These are phyloP conservation scores for Stylophora pistillata DNA, from an alignment of 64 coral and sea anemone genomes.

Conservation along the genomic window DNA sequence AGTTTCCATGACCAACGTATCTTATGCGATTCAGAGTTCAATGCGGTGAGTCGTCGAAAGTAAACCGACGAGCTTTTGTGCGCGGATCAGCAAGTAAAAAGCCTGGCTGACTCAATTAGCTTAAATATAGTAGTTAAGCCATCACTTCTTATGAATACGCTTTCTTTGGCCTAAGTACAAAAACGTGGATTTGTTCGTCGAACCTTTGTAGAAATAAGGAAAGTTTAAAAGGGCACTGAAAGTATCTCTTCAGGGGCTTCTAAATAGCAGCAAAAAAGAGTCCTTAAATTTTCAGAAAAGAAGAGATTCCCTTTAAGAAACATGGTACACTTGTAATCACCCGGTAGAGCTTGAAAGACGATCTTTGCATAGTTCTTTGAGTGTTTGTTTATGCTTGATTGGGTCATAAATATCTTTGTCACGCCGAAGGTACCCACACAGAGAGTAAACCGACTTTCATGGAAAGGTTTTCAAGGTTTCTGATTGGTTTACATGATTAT, in stretches of 20 bases:
- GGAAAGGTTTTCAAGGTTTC: background rate
- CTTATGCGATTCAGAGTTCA: background rate
- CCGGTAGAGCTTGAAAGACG: too few species aligned
- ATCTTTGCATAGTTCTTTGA: background rate
- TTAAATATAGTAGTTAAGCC: background rate
- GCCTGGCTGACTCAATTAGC: slow-evolving; percentile 22
- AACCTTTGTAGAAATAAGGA: too few species aligned
- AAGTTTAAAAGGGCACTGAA: too few species aligned
- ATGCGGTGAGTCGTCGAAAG: background rate
- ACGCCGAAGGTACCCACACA: too few species aligned
- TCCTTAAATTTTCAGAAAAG: too few species aligned
- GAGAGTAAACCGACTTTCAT: background rate
- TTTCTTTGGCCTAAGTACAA: too few species aligned
- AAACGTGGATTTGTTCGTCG: too few species aligned
- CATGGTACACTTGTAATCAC: too few species aligned
- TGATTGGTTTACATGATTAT: background rate
- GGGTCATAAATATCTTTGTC: background rate
- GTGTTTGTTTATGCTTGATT: background rate
- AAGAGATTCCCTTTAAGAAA: too few species aligned
- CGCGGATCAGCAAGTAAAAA: background rate
- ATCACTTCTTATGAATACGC: background rate
- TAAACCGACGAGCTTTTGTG: background rate
- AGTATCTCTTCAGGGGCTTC: too few species aligned
- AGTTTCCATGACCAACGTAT: background rate
- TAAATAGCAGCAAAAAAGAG: too few species aligned